Evolutionary conservation across 2,797 vertebrate species (phyloP), one percentile per base, ranked within the genome.

Genomic region (Eleutherodactylus coqui): DNA sequence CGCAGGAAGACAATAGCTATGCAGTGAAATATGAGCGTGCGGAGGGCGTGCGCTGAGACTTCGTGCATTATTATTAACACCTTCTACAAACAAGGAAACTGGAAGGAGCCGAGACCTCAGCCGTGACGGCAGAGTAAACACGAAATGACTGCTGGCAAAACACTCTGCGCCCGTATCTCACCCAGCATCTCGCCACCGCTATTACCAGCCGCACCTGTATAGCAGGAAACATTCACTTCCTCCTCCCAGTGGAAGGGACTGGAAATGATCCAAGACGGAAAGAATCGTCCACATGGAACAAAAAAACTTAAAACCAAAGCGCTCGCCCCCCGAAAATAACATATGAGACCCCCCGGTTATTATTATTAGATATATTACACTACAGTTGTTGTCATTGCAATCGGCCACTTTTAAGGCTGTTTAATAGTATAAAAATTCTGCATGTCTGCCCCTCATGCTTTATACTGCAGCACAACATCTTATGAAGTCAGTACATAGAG

Each of bases 71-170:
- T 36, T 24, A 55, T n/a, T 77, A 53, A 7, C 34, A 41, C 76
- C 55, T 16, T 43, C 2, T 43, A 17, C 77, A 79, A 79, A 62
- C 36, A 58, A 41, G 77, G 55, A 55, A 77, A 14, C n/a, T 29
- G 24, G 29, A 41, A 64, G 77, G 11, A 43, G 11, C 13, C 10
- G 13, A 24, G n/a, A 47, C 51, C 10, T 17, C 4, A 32, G 41
- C 27, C 1, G 64, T 17, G 34, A 27, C 10, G 51, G 64, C n/a
- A 36, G 32, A 21, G 36, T 38, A 82, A 27, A 49, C 32, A 36
- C 17, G 53, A 14, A 13, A 38, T 24, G 2, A 3, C 24, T 17
- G 13, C 7, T 70, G 60, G 16, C 55, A 45, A 49, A 67, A 51
- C 17, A 64, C 43, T 29, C 3, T 7, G 34, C 11, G 21, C 32